These are phyloP conservation scores for Bradypodion pumilum DNA, from an alignment of 2,797 vertebrate species.

Conservation along the genomic window DNA sequence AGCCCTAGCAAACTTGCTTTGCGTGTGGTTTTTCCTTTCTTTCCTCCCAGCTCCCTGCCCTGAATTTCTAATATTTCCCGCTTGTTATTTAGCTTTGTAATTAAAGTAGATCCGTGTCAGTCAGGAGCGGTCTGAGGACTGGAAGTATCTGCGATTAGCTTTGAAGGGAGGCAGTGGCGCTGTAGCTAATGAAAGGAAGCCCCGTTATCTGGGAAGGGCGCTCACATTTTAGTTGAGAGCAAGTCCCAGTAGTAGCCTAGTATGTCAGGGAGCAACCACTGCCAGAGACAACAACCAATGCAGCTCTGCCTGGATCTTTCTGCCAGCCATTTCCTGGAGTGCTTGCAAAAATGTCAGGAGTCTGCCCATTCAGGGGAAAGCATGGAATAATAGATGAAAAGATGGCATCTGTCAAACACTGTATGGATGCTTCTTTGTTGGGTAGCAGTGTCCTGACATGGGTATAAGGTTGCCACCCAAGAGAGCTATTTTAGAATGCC, in stretches of 20 bases:
- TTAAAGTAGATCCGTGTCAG: background rate
- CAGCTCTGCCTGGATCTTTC: background rate
- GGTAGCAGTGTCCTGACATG: background rate
- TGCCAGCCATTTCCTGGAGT: slow-evolving; percentile 37
- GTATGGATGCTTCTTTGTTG: slow-evolving; percentile 3
- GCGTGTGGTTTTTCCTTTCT: slow-evolving; percentile 14
- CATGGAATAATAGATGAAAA: background rate
- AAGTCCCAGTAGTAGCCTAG: background rate
- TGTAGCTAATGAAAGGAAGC: fast-evolving
- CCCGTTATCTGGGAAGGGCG: fast-evolving
- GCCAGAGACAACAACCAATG: background rate
- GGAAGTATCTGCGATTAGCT: background rate
- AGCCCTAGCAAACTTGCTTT: slow-evolving; percentile 46
- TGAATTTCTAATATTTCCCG: slow-evolving; percentile 51
- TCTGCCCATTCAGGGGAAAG: background rate
- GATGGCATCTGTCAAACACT: background rate
- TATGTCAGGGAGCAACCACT: background rate
- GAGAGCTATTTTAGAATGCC: background rate
- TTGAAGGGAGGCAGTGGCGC: background rate
- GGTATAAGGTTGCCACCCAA: fast-evolving
- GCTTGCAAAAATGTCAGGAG: slow-evolving; percentile 13
- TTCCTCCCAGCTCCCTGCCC: slow-evolving; percentile 9
- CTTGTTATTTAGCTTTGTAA: slow-evolving; percentile 43
- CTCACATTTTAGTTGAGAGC: background rate
- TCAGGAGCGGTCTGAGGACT: fast-evolving